Evolutionary conservation across 2,888 invertebrate genomes (phyloP), one percentile per base, ranked within the genome.

Genomic region (Drosophila villosipedis): DNA sequence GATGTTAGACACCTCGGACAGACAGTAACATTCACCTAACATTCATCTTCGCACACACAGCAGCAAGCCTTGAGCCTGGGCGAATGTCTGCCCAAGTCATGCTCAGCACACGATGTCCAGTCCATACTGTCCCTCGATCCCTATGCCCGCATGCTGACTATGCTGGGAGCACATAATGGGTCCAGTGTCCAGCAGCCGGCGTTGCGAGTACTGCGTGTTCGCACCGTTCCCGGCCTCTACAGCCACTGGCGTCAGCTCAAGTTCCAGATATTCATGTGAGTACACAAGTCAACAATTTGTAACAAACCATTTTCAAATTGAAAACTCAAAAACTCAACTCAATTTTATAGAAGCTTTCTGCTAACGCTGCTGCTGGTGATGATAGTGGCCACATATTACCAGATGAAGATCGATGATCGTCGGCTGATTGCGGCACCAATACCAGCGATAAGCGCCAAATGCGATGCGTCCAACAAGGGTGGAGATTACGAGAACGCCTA

Each of bases 31-130:
- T 31, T n/a, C 28, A 28, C 28, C 16, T 3, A 55, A 4, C 7
- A 14, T 19, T 16, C 10, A 7, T 6, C 28, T 22, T 19, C 25
- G 19, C 16, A 31, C n/a, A 35, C 14, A 35, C 35, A 49, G 96
- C 94, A 95, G 75, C 94, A 96, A 76, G 94, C 95, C 87, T 93
- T 97, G 82, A 95, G 96, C 91, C 93, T 97, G 63, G 97, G 97
- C 12, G 95, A 96, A 90, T 97, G 97, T 90, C 93, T 97, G 80
- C 97, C 97, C 9, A 94, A 94, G 68, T 95, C 96, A 1, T 97
- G 97, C 91, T 94, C 94, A 53, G 90, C 94, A 1, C 87, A 92
- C 1, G 95, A 95, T 72, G 91, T 96, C 28, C 92, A 94, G 49
- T 91, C 93, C 2, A 91, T 92, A 94, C 73, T 93, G 92, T 78